phyloP scores from a whole-genome alignment of 2,888 invertebrate species.

The Tetranychus truncatus region DNA sequence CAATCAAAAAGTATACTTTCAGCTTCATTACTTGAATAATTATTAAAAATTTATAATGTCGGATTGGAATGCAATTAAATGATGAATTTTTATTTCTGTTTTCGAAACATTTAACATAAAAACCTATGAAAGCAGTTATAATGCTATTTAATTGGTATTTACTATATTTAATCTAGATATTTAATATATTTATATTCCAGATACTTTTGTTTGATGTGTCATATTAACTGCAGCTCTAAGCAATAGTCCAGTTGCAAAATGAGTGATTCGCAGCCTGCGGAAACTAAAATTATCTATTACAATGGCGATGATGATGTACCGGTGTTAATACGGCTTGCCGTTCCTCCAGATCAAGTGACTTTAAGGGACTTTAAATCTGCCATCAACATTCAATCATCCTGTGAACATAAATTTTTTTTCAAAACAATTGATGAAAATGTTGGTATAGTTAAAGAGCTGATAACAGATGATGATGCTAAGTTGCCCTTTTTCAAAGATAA shows the following conservation, averaged over 20 bases:
- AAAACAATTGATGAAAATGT: constrained; percentile 99
- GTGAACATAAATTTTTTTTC: constrained; percentile 89
- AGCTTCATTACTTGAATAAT: no score
- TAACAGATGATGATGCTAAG: constrained; percentile 82
- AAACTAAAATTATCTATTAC: constrained; percentile 93
- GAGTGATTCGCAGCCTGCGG: constrained; percentile 21
- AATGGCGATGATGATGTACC: constrained; percentile 99
- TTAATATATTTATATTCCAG: no score
- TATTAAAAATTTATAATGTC: no score
- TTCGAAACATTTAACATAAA: no score
- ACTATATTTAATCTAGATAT: no score
- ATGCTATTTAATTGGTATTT: no score
- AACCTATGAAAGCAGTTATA: no score
- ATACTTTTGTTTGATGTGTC: no score
- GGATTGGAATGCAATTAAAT: no score
- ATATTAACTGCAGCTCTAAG: no score
- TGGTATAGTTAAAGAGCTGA: constrained; percentile 96
- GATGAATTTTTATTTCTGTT: no score
- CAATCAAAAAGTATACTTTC: no score
- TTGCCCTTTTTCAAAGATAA: constrained; percentile 92
- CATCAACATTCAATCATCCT: constrained; percentile 73
- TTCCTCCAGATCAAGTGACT: constrained; percentile 89
- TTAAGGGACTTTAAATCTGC: constrained; percentile 72
- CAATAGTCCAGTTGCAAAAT: neutral
- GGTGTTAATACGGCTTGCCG: constrained; percentile 90